These are phyloP conservation scores for Speoplatyrhinus poulsoni DNA, from an alignment of 2,113 vertebrate genomes.

Conservation along the genomic window DNA sequence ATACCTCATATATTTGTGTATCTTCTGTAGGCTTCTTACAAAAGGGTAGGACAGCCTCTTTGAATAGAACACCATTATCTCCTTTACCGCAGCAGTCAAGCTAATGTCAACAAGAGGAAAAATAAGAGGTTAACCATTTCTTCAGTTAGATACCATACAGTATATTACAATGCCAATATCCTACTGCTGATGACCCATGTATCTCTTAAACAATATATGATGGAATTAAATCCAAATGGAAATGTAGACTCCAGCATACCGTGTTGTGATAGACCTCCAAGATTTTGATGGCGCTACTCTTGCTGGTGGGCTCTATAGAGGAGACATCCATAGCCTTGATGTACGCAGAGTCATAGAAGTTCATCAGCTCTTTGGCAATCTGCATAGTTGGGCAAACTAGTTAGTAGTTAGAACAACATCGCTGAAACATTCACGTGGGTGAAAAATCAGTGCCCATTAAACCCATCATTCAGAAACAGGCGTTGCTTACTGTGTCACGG, in stretches of 20 bases:
- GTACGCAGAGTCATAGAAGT: constrained; percentile 90
- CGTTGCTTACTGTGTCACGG: constrained; percentile 85
- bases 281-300: constrained; percentile 77
- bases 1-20: constrained; percentile 49
- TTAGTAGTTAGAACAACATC: neutral
- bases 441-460: constrained; percentile 8
- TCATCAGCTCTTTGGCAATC: constrained; percentile 92
- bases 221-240: neutral
- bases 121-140: neutral
- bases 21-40: constrained; percentile 53
- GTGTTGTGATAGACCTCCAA: constrained; percentile 85
- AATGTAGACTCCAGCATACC: constrained; percentile 9
- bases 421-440: neutral
- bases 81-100: constrained; percentile 82
- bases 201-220: neutral
- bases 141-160: neutral
- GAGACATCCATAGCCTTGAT: constrained; percentile 65
- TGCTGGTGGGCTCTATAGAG: constrained; percentile 5
- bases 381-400: constrained; percentile 52
- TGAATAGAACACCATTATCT: constrained; percentile 30
- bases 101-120: constrained; percentile 34
- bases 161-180: too few species aligned
- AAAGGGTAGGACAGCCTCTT: constrained; percentile 46
- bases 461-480: neutral
- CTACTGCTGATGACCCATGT: neutral